Evolutionary conservation across 2,113 vertebrate species (phyloP).

Genomic region (Capricornis sumatraensis): DNA sequence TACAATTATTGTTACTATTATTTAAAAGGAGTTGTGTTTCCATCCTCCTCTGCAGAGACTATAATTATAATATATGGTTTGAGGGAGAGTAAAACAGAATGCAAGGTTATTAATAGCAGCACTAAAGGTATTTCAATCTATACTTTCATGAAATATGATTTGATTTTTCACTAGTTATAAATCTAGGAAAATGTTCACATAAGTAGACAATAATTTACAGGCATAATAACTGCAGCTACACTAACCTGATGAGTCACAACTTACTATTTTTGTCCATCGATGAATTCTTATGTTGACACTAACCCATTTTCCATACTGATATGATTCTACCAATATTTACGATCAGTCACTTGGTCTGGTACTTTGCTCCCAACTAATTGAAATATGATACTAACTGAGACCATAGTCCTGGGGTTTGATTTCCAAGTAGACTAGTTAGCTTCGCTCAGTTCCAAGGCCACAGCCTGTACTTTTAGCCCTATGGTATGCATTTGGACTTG

Average conservation of each 20-base stretch:
- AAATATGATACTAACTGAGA: constrained; percentile 59
- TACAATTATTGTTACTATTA: constrained; percentile 41
- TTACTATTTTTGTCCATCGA: constrained; percentile 52
- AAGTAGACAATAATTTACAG: constrained; percentile 46
- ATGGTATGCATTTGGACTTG: neutral
- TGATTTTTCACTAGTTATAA: constrained; percentile 14
- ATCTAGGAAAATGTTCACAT: constrained; percentile 24
- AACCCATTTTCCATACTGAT: constrained; percentile 49
- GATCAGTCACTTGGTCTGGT: constrained; percentile 56
- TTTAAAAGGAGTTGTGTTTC: constrained; percentile 47
- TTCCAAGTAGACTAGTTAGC: constrained; percentile 54
- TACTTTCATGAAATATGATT: constrained; percentile 27
- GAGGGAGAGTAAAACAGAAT: constrained; percentile 52
- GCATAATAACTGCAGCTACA: constrained; percentile 41
- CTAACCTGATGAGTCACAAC: constrained; percentile 47
- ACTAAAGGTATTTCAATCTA: constrained; percentile 34
- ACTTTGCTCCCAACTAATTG: constrained; percentile 53
- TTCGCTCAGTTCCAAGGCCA: constrained; percentile 30
- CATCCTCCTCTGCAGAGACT: constrained; percentile 52
- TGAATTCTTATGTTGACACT: constrained; percentile 50
- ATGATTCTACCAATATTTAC: constrained; percentile 45
- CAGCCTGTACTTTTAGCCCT: constrained; percentile 29
- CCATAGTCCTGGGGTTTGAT: constrained; percentile 40
- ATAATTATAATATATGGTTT: constrained; percentile 41
- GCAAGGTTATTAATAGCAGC: constrained; percentile 35